Evolutionary conservation across 2,113 vertebrate species (phyloP), one percentile per base, ranked within the genome.

Genomic region (Peromyscus californicus): DNA sequence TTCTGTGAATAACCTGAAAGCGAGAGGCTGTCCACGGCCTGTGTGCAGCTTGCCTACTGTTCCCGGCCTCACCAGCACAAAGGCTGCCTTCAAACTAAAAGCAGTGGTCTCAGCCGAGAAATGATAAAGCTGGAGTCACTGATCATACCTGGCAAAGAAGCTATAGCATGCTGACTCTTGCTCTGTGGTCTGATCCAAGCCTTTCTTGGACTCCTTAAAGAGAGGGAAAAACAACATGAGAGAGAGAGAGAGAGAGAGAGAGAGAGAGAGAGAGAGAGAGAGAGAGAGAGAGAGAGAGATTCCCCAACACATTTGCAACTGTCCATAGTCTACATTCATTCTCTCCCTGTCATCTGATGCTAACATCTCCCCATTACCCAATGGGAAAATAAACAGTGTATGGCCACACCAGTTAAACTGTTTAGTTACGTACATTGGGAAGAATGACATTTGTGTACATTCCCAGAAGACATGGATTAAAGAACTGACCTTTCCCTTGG

Each of bases 371-470:
- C 93, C 93, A 96, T 98, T 98, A 97, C 93, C 96, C 98, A 98
- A 94, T 78, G 95, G 95, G 98, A 98, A 98, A 98, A 98, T 98
- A 98, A 99, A 98, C 98, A 98, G 0, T 39, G 72, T 90, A 89
- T 92, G 96, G 97, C 98, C 92, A 98, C 88, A 97, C 96, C 97
- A 98, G 98, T 97, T 97, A 97, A 97, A 97, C 85, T 98, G 97
- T 98, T 98, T 98, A 98, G 98, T 98, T 98, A 97, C 94, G 72
- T 94, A 98, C 94, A 93, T 89, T 96, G 87, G 94, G 98, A 98
- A 98, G 98, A 98, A 97, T 97, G 98, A 97, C 91, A 17, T 98
- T 96, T 98, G 98, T 98, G 96, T 98, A 98, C 98, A 98, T 98
- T 98, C 97, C 97, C 89, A 85, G 95, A 97, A 98, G 98, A 98